phyloP scores from a whole-genome alignment of 2,797 vertebrate genomes.

The Oreochromis grahami region DNA sequence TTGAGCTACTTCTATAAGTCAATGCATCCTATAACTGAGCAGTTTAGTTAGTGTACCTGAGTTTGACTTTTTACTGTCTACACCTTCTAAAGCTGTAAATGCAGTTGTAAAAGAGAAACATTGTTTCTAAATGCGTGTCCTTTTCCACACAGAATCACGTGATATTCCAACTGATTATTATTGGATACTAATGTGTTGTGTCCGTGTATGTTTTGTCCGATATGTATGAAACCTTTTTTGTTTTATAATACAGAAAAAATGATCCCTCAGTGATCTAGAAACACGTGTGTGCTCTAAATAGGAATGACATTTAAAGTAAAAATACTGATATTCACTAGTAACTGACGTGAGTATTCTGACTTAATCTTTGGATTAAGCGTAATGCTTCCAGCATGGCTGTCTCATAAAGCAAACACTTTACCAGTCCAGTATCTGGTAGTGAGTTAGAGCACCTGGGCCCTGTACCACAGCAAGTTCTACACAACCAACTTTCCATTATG shows the following conservation, averaged over 20 bases:
- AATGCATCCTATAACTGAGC: background rate
- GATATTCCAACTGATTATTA: accelerated
- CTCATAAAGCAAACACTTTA: background rate
- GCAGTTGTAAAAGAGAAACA: background rate
- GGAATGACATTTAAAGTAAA: background rate
- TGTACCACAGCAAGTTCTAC: background rate
- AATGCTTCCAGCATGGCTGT: background rate
- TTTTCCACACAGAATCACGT: background rate
- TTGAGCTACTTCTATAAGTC: background rate
- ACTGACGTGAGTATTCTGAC: background rate
- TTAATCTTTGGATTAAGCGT: background rate
- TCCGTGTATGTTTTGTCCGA: background rate
- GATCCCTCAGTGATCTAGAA: accelerated
- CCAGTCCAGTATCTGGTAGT: background rate
- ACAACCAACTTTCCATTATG: background rate
- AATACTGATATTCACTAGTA: background rate
- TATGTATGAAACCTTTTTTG: background rate
- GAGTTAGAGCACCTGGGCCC: background rate
- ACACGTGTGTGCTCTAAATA: background rate
- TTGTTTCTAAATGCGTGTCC: background rate
- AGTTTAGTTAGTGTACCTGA: background rate
- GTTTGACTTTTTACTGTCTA: background rate
- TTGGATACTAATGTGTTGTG: background rate
- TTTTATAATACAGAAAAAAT: background rate
- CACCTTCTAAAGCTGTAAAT: background rate